Base-by-base conservation (phyloP, 1,140 invertebrate genomes). In the Ephestia elutella region DNA sequence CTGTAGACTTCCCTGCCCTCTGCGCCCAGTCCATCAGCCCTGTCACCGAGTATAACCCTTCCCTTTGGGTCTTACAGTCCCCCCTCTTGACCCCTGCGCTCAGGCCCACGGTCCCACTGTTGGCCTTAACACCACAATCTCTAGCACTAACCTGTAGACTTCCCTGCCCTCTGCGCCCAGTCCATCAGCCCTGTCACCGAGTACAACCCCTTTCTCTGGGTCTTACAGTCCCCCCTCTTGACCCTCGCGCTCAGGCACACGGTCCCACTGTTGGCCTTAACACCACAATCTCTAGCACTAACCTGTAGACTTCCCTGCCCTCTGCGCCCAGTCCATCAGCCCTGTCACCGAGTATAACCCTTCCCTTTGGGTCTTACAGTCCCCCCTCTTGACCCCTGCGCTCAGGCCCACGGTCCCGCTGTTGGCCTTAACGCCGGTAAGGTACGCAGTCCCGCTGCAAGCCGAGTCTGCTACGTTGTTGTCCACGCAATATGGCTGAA, bases 371-470 rank as follows among this genome's bases (percentile, higher is more conserved):
- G 89, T 90, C n/a, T 87, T 75, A 62, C 94, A 93, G 60, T 93
- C 91, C 0, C 90, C 89, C 13, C 89, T 75, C 17, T 90, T 91
- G 0, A 93, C 93, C 0, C 90, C 87, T 0, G 90, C 92, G 60
- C 92, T 93, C 0, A 97, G 90, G 0, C 96, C 96, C 2, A 97
- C 82, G 0, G 93, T 95, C 13, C 92, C 93, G 51, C 91, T 92
- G 76, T 96, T 96, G 9, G 92, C 92, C 82, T 98, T 98, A 0
- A 97, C 92, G 0, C 97, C 97, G 0, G 91, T 89, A 2, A 97
- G 85, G 65, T 95, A 95, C 0, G 96, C 96, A 0, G 96, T 97
- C 2, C 90, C 86, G 3, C 94, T 94, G 57, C 93, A 95, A 0
- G 95, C 95, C 0, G 94, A 95, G 73, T 96, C 95, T 0, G 95